Evolutionary conservation across 2,888 invertebrate genomes (phyloP).

Genomic region (Priocnemis perturbator): DNA sequence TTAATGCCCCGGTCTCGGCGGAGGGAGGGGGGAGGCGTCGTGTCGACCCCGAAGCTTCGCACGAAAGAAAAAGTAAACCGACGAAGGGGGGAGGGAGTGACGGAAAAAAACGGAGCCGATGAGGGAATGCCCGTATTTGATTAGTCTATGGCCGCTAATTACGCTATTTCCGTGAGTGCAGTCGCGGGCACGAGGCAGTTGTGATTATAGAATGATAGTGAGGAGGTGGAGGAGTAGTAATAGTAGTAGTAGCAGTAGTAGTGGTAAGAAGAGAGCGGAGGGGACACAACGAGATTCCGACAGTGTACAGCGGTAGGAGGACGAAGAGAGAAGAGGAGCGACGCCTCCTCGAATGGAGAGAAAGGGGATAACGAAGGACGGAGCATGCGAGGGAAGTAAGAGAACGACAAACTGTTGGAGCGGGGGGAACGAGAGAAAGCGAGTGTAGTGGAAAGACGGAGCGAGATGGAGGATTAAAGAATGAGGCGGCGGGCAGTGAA

Average conservation of each 20-base stretch:
- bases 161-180: constrained; percentile 44
- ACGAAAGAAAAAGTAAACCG: constrained; percentile 1
- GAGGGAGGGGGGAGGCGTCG: constrained; percentile 18
- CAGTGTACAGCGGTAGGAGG: neutral
- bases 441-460: neutral
- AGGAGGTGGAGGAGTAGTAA: too few species aligned
- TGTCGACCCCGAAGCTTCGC: constrained; percentile 22
- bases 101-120: neutral
- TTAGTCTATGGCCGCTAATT: constrained; percentile 45
- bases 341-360: neutral
- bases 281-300: neutral
- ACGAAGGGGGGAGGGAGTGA: neutral
- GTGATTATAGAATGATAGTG: constrained; percentile 36
- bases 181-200: constrained; percentile 23
- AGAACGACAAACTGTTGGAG: constrained; percentile 15
- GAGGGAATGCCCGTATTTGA: constrained; percentile 35
- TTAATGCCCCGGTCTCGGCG: too few species aligned
- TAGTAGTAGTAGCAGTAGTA: neutral
- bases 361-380: constrained; percentile 12
- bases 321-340: too few species aligned
- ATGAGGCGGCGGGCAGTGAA: constrained; percentile 20
- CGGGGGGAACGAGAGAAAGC: neutral
- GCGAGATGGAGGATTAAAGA: constrained; percentile 3
- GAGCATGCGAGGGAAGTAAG: constrained; percentile 13
- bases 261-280: neutral